These are phyloP conservation scores for Ormia ochracea DNA, from an alignment of 2,888 invertebrate genomes.

Conservation along the genomic window DNA sequence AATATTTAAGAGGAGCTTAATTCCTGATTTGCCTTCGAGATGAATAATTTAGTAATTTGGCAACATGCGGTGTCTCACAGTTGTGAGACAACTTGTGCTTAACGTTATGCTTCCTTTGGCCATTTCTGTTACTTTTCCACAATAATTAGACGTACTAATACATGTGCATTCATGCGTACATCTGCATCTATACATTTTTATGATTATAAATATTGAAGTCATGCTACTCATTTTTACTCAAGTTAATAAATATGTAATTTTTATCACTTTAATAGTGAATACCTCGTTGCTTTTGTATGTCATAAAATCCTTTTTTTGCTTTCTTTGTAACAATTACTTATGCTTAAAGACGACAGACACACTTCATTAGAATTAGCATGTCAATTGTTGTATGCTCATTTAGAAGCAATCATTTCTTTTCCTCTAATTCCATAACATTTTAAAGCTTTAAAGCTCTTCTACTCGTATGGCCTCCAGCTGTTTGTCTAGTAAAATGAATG, in stretches of 20 bases:
- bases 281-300: background rate
- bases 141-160: background rate
- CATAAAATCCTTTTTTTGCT: background rate
- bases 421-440: background rate
- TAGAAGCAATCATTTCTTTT: background rate
- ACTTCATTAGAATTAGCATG: slow-evolving; percentile 38
- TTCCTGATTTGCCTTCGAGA: no score
- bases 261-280: background rate
- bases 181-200: background rate
- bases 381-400: slow-evolving; percentile 15
- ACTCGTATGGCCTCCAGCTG: slow-evolving; percentile 51
- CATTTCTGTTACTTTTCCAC: no score
- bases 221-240: background rate
- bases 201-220: background rate
- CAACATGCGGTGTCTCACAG: no score
- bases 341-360: slow-evolving; percentile 17
- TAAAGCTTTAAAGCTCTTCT: slow-evolving; percentile 15
- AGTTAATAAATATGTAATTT: background rate
- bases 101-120: no score
- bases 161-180: background rate
- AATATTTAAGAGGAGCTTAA: no score
- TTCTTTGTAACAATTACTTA: background rate
- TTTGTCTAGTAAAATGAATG: slow-evolving; percentile 30
- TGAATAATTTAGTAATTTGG: no score
- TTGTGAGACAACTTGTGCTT: no score